Percentiles rank a stretch among this genome's conserved stretches.
These are phyloP conservation scores for Abramis brama DNA, from an alignment of 2,113 vertebrate genomes.

Conservation along the genomic window DNA sequence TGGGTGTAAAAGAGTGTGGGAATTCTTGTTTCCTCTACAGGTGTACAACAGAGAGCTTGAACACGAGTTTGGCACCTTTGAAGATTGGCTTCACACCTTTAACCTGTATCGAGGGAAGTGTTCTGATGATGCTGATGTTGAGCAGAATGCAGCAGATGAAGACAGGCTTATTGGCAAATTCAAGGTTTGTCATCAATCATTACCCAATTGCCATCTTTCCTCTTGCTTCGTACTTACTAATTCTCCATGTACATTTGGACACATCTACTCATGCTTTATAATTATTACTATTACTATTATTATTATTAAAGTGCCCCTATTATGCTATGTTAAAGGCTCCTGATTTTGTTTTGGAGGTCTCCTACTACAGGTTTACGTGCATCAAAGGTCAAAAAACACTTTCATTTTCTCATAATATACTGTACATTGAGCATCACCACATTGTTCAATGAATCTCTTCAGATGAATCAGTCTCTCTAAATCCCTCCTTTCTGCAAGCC, in stretches of 20 bases:
- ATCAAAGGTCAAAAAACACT: no score
- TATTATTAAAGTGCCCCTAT: no score
- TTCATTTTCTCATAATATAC: no score
- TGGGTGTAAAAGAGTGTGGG: background rate
- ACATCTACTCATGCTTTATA: background rate
- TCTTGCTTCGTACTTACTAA: background rate
- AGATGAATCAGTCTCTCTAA: no score
- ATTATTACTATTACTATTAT: background rate
- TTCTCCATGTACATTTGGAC: background rate
- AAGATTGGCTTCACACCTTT: slow-evolving; percentile 98
- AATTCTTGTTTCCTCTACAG: slow-evolving; percentile 66
- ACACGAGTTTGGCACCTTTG: slow-evolving; percentile 86
- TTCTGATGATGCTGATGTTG: slow-evolving; percentile 82
- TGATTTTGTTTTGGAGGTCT: no score
- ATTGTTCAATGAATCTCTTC: no score
- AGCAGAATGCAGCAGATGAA: slow-evolving; percentile 81
- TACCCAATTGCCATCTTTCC: background rate
- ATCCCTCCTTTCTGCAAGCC: no score
- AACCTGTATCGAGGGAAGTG: slow-evolving; percentile 94
- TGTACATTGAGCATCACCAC: no score
- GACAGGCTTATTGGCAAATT: slow-evolving; percentile 93
- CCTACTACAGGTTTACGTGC: no score
- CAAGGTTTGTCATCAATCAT: slow-evolving; percentile 76
- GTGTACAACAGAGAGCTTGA: slow-evolving; percentile 95
- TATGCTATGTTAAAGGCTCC: no score